Percentiles rank a stretch among this genome's conserved stretches.
Evolutionary conservation across 2,113 vertebrate genomes (phyloP).

Genomic region (Promerops cafer): DNA sequence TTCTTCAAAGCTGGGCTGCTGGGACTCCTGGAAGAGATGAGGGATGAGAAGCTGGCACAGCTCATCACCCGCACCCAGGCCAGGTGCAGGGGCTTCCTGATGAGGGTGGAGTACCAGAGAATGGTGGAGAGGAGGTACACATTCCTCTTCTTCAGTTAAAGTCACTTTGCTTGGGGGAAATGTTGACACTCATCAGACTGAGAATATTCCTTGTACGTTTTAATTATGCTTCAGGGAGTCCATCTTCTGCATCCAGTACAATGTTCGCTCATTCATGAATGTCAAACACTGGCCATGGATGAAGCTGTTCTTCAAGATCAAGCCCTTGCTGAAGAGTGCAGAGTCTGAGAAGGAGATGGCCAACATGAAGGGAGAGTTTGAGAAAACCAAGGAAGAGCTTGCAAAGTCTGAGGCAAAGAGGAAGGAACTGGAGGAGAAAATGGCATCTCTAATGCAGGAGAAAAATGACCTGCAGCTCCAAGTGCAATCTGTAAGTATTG

Average conservation of each 20-base stretch:
- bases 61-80: conserved; percentile 77
- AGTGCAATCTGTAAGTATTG: conserved; percentile 76
- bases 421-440: background rate
- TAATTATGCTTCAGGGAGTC: conserved; percentile 61
- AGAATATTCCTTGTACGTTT: accelerated
- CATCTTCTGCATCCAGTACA: conserved; percentile 85
- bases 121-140: conserved; percentile 82
- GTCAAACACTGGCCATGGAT: conserved; percentile 83
- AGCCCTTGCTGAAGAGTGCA: background rate
- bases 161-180: accelerated
- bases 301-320: conserved; percentile 82
- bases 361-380: background rate
- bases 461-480: conserved; percentile 87
- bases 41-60: conserved; percentile 76
- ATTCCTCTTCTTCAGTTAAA: background rate
- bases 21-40: conserved; percentile 86
- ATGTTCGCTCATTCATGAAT: conserved; percentile 83
- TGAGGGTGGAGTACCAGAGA: conserved; percentile 72
- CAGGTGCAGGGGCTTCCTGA: conserved; percentile 71
- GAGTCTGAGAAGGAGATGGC: background rate
- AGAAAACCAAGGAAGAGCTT: background rate
- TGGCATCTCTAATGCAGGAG: conserved; percentile 62
- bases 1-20: conserved; percentile 93
- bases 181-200: background rate
- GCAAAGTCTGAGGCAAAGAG: background rate